Evolutionary conservation across 1,140 invertebrate species (phyloP), one percentile per base, ranked within the genome.

Genomic region (Diachasma alloeum): DNA sequence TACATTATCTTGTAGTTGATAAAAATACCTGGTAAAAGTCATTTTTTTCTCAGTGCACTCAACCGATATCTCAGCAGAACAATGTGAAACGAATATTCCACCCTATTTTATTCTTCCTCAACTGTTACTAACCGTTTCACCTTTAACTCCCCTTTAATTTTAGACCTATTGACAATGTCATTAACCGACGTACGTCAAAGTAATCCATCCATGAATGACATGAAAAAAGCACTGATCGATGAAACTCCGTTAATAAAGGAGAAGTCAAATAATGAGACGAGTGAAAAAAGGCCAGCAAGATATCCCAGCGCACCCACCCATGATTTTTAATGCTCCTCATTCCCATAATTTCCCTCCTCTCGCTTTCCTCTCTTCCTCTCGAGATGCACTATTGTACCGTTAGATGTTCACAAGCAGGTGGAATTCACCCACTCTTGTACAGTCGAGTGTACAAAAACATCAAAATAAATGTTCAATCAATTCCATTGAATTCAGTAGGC

Each of bases 321-420:
- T 63, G 17, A 26, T 63, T 63, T 63, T 59, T 63, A 31, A 63
- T 63, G 59, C 6, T 63, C 59, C 59, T 63, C 59, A 63, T 63
- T 63, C 22, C 22, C 59, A 63, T 63, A 63, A 63, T 26, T 63
- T 63, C 24, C 24, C 24, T 59, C 11, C 22, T 63, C 24, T 26
- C 59, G 19, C 59, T 63, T 63, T 53, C 24, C 59, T 19, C 24
- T 31, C 24, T 63, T 26, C 31, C 59, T 26, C 2, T 31, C 24
- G 13, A 13, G 24, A 24, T 53, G 59, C 22, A 59, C 53, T 22
- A 17, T 17, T 59, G 53, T 59, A 59, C 53, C 24, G 59, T 63
- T 63, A 63, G 24, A 63, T 31, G 59, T 63, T 63, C 8, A 63
- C 59, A 17, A 17, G 24, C 59, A 63, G 59, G 59, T 63, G 24